Percentiles rank a stretch among this genome's conserved stretches.
Evolutionary conservation across 2,797 vertebrate genomes (phyloP).

Genomic region (Lateolabrax maculatus): DNA sequence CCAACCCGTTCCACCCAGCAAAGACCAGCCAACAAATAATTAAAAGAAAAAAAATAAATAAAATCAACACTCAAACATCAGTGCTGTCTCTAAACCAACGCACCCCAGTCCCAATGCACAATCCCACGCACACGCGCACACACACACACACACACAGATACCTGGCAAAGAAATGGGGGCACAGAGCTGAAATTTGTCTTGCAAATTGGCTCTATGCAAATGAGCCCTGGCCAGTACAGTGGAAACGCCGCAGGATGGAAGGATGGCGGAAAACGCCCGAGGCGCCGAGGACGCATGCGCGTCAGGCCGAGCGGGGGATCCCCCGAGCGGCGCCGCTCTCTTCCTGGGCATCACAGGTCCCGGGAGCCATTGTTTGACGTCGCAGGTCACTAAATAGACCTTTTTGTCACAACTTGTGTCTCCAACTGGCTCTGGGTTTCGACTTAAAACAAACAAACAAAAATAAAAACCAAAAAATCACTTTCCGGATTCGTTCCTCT

Average conservation of each 20-base stretch:
- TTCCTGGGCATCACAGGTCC: conserved; percentile 15
- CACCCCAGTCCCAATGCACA: conserved; percentile 8
- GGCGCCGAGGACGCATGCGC: conserved; percentile 47
- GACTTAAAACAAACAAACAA: not conserved
- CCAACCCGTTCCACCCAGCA: conserved; percentile 34
- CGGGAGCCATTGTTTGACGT: not conserved
- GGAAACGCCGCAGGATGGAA: conserved; percentile 50
- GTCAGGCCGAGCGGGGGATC: conserved; percentile 33
- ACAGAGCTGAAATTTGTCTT: conserved; percentile 88
- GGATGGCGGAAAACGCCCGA: conserved; percentile 47
- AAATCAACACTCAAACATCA: conserved; percentile 50
- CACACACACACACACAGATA: conserved; percentile 33
- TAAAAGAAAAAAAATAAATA: too few relatives aligned
- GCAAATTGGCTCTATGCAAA: conserved; percentile 95
- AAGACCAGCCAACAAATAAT: conserved; percentile 20
- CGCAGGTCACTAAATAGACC: not conserved
- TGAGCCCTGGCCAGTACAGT: conserved; percentile 44
- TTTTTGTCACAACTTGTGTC: not conserved
- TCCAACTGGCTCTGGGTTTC: conserved; percentile 31
- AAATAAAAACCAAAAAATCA: too few relatives aligned
- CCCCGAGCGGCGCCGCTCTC: conserved; percentile 2
- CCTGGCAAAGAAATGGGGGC: conserved; percentile 38
- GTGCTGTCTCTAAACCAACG: conserved; percentile 12
- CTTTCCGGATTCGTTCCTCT: too few relatives aligned
- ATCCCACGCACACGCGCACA: not conserved